These are phyloP conservation scores for Garra rufa DNA, from an alignment of 2,113 vertebrate species.

Conservation along the genomic window DNA sequence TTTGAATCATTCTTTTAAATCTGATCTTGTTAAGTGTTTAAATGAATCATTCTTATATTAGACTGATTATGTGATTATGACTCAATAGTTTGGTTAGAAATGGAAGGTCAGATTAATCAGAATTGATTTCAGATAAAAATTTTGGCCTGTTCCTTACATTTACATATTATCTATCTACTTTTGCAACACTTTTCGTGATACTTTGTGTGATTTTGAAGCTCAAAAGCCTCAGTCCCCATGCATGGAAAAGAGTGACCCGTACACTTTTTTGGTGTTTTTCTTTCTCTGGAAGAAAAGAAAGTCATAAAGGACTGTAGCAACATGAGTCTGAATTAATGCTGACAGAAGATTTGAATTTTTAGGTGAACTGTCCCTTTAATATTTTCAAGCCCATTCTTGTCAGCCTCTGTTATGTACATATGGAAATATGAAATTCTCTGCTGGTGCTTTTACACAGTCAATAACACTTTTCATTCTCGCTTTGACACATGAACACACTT, in stretches of 20 bases:
- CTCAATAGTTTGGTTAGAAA: neutral
- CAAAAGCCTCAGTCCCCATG: neutral
- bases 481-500: constrained; percentile 66
- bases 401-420: constrained; percentile 37
- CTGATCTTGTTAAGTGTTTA: neutral
- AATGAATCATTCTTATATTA: neutral
- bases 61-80: neutral
- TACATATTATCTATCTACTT: no score
- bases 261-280: neutral
- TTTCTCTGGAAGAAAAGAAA: neutral
- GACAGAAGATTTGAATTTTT: neutral
- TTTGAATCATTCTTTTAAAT: neutral
- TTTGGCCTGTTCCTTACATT: no score
- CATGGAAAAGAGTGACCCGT: neutral
- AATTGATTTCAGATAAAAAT: neutral
- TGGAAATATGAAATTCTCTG: constrained; percentile 37
- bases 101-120: neutral
- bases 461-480: constrained; percentile 63
- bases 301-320: neutral
- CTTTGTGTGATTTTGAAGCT: neutral
- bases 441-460: constrained; percentile 50
- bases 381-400: constrained; percentile 2
- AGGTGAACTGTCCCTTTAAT: neutral
- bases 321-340: neutral
- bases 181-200: neutral